A percentile compares a stretch with the other conserved stretches of the same genome.
phyloP scores from a whole-genome alignment of 2,113 vertebrate genomes.

The Chiloscyllium plagiosum region DNA sequence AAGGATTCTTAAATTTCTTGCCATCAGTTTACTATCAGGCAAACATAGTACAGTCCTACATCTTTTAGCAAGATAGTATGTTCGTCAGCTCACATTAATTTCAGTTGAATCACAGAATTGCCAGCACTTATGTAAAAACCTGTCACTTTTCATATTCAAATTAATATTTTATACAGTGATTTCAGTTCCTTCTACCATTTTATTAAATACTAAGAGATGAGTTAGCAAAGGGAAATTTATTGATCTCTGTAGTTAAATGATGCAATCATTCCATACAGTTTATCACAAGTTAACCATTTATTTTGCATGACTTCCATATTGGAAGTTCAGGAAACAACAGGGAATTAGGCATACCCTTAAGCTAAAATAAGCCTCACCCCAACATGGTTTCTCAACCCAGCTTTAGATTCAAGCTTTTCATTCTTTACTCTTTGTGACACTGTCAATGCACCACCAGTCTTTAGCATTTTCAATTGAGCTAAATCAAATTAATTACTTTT shows the following conservation, averaged over 20 bases:
- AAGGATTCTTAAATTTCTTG: not conserved
- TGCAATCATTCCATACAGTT: not conserved
- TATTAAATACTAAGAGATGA: not conserved
- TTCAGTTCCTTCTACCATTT: not conserved
- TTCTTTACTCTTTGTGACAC: not conserved
- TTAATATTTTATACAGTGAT: not conserved
- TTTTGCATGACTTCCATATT: not conserved
- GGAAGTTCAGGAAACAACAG: not conserved
- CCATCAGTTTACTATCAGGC: not conserved
- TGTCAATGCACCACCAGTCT: not conserved
- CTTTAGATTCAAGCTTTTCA: not conserved
- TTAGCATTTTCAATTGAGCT: not conserved
- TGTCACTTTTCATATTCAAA: conserved; percentile 17
- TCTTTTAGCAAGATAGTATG: not conserved
- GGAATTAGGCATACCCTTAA: not conserved
- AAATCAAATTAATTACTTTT: not conserved
- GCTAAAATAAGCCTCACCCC: not conserved
- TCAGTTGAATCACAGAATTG: conserved; percentile 4
- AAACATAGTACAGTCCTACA: not conserved
- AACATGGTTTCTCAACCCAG: not conserved
- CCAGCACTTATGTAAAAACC: conserved; percentile 10
- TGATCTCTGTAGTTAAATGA: not conserved
- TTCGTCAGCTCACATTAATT: conserved; percentile 3
- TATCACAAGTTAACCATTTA: not conserved
- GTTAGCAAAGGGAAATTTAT: not conserved